Conservation (phyloP, 2,888 invertebrate species). For the Diogma glabrata region DNA sequence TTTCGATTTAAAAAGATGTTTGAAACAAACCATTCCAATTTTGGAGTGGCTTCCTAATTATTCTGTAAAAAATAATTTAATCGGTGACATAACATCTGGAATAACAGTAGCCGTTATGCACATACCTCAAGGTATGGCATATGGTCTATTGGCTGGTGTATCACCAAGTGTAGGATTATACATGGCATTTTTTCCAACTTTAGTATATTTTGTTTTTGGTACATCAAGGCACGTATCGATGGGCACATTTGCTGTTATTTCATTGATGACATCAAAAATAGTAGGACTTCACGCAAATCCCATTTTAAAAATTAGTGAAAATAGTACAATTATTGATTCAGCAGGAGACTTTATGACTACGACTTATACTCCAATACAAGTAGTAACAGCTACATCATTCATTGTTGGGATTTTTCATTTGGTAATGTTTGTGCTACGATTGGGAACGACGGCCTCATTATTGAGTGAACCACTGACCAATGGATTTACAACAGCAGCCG, state of each 20-base stretch:
- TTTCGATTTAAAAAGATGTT: conserved; percentile 28
- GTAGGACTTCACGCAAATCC: conserved; percentile 32
- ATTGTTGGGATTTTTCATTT: conserved; percentile 59
- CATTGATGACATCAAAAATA: conserved; percentile 72
- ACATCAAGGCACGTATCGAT: conserved; percentile 76
- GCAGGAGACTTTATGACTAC: too few species aligned
- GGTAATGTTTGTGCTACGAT: conserved; percentile 47
- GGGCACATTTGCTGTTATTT: conserved; percentile 71
- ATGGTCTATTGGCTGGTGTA: conserved; percentile 54
- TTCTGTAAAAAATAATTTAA: conserved; percentile 44
- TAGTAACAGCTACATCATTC: conserved; percentile 62
- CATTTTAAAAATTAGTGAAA: neutral
- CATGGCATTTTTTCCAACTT: conserved; percentile 77
- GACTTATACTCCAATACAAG: conserved; percentile 46
- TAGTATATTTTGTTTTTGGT: conserved; percentile 70
- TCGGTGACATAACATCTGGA: conserved; percentile 67
- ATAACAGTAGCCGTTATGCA: conserved; percentile 77
- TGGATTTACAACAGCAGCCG: conserved; percentile 62
- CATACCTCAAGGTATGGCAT: conserved; percentile 73
- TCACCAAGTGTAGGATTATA: conserved; percentile 58
- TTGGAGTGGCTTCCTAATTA: conserved; percentile 52
- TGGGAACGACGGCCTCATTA: conserved; percentile 48
- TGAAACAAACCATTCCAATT: conserved; percentile 40
- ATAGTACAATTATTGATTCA: neutral
- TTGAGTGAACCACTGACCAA: conserved; percentile 55